These are phyloP conservation scores for Calosoma granatense DNA, from an alignment of 1,140 invertebrate genomes.

Conservation along the genomic window DNA sequence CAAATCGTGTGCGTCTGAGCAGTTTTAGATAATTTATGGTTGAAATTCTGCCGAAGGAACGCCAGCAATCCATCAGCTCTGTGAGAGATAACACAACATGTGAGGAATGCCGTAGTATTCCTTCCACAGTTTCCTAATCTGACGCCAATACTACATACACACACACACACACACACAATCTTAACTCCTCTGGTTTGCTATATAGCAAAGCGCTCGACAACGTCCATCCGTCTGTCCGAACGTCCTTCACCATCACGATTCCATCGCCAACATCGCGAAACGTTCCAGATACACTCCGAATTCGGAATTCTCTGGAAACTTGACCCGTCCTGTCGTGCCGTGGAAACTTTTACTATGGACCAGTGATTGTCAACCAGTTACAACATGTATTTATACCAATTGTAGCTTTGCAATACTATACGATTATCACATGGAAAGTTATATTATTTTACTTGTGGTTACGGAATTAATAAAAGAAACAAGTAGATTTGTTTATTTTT, in stretches of 20 bases:
- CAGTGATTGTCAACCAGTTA: background rate
- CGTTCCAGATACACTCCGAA: conserved; percentile 3
- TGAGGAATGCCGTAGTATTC: background rate
- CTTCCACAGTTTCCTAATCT: background rate
- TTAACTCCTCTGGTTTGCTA: too few species aligned
- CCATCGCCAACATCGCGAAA: background rate
- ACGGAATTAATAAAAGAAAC: background rate
- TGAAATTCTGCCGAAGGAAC: background rate
- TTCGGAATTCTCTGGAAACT: background rate
- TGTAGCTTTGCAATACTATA: background rate
- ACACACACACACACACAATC: too few species aligned
- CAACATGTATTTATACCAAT: background rate
- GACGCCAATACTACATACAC: background rate
- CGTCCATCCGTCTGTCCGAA: too few species aligned
- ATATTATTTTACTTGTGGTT: background rate
- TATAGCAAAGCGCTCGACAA: too few species aligned
- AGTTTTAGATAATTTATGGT: conserved; percentile 7
- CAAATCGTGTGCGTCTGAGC: conserved; percentile 4
- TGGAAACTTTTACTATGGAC: background rate
- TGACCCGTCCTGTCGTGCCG: background rate
- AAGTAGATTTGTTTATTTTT: background rate
- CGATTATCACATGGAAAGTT: background rate
- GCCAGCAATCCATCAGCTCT: background rate
- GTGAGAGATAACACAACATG: conserved; percentile 1
- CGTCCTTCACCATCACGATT: too few species aligned